These are phyloP conservation scores for Alectoris magna DNA, from an alignment of 2,797 vertebrate genomes.

Conservation along the genomic window DNA sequence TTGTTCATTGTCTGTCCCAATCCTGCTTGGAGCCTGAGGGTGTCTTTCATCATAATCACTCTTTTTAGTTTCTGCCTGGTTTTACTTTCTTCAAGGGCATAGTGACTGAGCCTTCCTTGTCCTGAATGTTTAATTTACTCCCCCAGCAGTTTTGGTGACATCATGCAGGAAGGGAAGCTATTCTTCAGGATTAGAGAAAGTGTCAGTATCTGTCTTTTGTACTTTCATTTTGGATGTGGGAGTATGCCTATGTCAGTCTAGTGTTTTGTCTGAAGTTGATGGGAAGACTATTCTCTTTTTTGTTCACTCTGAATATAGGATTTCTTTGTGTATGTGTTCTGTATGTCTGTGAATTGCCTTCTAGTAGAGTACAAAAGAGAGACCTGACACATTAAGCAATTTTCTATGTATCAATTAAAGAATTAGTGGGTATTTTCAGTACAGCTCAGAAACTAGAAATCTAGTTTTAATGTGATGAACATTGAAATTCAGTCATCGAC, in stretches of 20 bases:
- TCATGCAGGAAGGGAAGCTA: background rate
- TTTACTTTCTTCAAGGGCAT: background rate
- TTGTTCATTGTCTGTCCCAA: background rate
- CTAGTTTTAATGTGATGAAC: background rate
- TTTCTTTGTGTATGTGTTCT: background rate
- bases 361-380: background rate
- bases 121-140: background rate
- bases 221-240: background rate
- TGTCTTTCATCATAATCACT: background rate
- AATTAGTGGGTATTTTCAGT: background rate
- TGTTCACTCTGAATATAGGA: background rate
- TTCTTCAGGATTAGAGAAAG: background rate
- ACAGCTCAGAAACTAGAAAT: background rate
- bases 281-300: background rate
- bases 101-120: background rate
- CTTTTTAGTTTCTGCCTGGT: background rate
- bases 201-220: background rate
- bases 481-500: background rate
- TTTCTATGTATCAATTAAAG: background rate
- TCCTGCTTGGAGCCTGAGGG: background rate
- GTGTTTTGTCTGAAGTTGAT: background rate
- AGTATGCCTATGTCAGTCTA: background rate
- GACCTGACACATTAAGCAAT: background rate
- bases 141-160: background rate
- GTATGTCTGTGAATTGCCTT: background rate